Evolutionary conservation across 2,797 vertebrate genomes (phyloP).

Genomic region (Betta splendens): DNA sequence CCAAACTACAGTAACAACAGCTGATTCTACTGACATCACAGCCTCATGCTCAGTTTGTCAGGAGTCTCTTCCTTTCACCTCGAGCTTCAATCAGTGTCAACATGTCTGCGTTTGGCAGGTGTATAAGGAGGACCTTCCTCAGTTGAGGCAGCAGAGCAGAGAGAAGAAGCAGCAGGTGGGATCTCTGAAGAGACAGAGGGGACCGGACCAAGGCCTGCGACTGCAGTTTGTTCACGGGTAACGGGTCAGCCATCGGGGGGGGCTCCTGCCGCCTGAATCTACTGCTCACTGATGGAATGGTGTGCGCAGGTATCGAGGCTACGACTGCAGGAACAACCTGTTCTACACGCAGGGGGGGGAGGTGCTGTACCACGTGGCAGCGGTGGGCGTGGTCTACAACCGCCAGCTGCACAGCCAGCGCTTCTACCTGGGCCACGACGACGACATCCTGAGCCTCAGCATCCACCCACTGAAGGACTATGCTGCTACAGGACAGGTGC

Average conservation of each 20-base stretch:
- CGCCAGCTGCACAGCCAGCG: conserved; percentile 90
- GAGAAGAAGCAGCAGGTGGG: conserved; percentile 88
- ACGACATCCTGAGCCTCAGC: conserved; percentile 93
- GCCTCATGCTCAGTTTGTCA: too few species aligned
- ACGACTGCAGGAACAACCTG: conserved; percentile 96
- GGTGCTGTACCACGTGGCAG: conserved; percentile 93
- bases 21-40: too few species aligned
- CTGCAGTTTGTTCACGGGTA: conserved; percentile 96
- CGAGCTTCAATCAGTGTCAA: too few species aligned
- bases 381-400: conserved; percentile 90
- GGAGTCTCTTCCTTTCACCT: too few species aligned
- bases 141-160: conserved; percentile 85
- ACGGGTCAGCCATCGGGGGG: too few species aligned
- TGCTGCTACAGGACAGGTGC: conserved; percentile 92
- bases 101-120: too few species aligned
- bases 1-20: too few species aligned
- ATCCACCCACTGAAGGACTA: conserved; percentile 94
- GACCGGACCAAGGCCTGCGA: conserved; percentile 90
- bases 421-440: conserved; percentile 94
- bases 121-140: conserved; percentile 98
- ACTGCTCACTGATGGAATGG: too few species aligned
- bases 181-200: conserved; percentile 90
- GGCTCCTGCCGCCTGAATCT: too few species aligned
- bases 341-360: conserved; percentile 94
- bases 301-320: conserved; percentile 91